Evolutionary conservation across 1,140 invertebrate genomes (phyloP).

Genomic region (Eulimnadia texana): DNA sequence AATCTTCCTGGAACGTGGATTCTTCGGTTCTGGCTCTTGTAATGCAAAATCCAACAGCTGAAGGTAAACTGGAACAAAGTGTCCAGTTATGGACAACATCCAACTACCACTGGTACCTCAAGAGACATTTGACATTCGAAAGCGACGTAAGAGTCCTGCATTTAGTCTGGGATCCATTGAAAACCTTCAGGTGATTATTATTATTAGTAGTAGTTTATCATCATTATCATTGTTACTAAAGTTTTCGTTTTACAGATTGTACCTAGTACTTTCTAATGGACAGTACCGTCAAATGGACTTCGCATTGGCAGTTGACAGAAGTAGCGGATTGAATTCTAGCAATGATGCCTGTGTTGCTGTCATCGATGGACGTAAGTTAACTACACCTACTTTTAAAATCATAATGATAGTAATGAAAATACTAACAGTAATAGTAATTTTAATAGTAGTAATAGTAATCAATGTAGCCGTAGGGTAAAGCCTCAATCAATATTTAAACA

Average conservation of each 20-base stretch:
- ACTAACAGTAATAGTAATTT: too few relatives aligned
- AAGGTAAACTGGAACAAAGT: slow-evolving; percentile 21
- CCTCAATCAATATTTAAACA: too few relatives aligned
- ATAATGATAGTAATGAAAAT: too few relatives aligned
- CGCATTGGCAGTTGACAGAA: slow-evolving; percentile 42
- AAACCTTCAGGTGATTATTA: slow-evolving; percentile 31
- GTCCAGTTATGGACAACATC: slow-evolving; percentile 63
- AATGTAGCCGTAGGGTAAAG: too few relatives aligned
- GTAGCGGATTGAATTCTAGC: slow-evolving; percentile 30
- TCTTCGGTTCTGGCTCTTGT: slow-evolving; percentile 55
- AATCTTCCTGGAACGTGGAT: slow-evolving; percentile 60
- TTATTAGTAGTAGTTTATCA: not conserved
- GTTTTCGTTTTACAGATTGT: slow-evolving; percentile 27
- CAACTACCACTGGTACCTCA: slow-evolving; percentile 86
- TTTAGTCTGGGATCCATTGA: slow-evolving; percentile 46
- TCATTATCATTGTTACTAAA: not conserved
- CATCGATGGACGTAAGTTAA: slow-evolving; percentile 49
- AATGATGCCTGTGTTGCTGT: slow-evolving; percentile 51
- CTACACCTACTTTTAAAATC: too few relatives aligned
- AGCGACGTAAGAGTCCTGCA: slow-evolving; percentile 32
- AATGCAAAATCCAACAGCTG: slow-evolving; percentile 24
- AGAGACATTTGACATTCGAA: slow-evolving; percentile 47
- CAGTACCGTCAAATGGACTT: slow-evolving; percentile 42
- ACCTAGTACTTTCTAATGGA: slow-evolving; percentile 39
- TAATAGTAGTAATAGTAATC: too few relatives aligned